A percentile compares a stretch with the other conserved stretches of the same genome.
phyloP scores from a whole-genome alignment of 1,140 invertebrate genomes.

The Tribolium castaneum region DNA sequence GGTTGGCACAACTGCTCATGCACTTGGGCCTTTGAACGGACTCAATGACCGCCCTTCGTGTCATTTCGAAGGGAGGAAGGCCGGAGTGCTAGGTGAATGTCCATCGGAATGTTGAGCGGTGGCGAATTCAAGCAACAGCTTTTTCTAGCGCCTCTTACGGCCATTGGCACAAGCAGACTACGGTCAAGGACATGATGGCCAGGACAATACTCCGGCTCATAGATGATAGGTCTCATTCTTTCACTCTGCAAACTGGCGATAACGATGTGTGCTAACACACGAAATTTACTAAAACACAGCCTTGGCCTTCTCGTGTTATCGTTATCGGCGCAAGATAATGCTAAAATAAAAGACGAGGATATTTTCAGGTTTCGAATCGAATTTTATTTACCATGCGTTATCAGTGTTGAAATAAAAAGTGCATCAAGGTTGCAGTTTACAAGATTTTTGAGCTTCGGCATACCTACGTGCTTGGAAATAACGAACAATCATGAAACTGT shows the following conservation, averaged over 20 bases:
- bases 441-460: too few species aligned
- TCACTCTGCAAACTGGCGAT: background rate
- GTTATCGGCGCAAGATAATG: background rate
- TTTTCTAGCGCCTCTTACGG: slow-evolving; percentile 32
- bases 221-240: slow-evolving; percentile 9
- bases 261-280: background rate
- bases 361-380: background rate
- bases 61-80: background rate
- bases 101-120: slow-evolving; percentile 22
- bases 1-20: too few species aligned
- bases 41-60: slow-evolving; percentile 5
- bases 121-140: slow-evolving; percentile 32
- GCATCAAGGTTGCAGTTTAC: background rate
- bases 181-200: slow-evolving; percentile 41
- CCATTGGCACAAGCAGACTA: slow-evolving; percentile 23
- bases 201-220: slow-evolving; percentile 41
- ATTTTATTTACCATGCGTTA: background rate
- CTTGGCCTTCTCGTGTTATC: slow-evolving; percentile 29
- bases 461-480: too few species aligned
- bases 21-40: background rate
- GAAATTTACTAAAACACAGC: background rate
- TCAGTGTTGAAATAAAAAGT: background rate
- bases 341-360: background rate
- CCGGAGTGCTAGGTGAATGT: background rate
- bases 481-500: too few species aligned